Percentiles rank a stretch among this genome's conserved stretches.
phyloP scores from a whole-genome alignment of 2,888 invertebrate species.

The Spisula subtruncata region DNA sequence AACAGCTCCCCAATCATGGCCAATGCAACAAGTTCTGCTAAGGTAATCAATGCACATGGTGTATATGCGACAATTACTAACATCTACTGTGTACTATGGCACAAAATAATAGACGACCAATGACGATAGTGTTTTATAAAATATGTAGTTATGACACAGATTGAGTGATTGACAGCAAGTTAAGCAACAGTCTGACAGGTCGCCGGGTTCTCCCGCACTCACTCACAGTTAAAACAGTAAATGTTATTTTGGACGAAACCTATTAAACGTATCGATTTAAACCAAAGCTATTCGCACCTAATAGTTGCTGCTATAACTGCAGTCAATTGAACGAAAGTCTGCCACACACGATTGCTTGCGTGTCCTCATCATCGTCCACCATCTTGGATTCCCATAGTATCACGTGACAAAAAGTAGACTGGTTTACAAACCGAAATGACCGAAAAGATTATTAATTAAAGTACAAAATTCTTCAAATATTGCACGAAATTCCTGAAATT shows the following conservation, averaged over 20 bases:
- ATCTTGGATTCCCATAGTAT: constrained; percentile 55
- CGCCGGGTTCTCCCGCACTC: not conserved
- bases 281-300: constrained; percentile 3
- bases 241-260: not conserved
- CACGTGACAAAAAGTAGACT: constrained; percentile 52
- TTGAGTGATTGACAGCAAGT: not conserved
- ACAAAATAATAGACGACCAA: too few species aligned
- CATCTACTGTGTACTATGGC: too few species aligned
- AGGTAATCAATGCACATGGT: too few species aligned
- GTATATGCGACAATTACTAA: too few species aligned
- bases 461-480: not conserved
- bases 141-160: too few species aligned
- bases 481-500: not conserved
- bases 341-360: constrained; percentile 51
- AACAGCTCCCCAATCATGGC: too few species aligned
- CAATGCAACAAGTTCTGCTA: too few species aligned
- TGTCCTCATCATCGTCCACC: constrained; percentile 57
- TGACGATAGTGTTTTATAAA: too few species aligned
- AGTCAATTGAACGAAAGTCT: constrained; percentile 24
- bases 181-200: not conserved
- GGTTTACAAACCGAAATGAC: not conserved
- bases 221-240: not conserved
- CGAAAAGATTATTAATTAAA: not conserved
- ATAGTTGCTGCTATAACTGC: not conserved
- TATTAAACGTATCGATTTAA: not conserved